Evolutionary conservation across 2,797 vertebrate species (phyloP).

Genomic region (Phalloptychus januarius): DNA sequence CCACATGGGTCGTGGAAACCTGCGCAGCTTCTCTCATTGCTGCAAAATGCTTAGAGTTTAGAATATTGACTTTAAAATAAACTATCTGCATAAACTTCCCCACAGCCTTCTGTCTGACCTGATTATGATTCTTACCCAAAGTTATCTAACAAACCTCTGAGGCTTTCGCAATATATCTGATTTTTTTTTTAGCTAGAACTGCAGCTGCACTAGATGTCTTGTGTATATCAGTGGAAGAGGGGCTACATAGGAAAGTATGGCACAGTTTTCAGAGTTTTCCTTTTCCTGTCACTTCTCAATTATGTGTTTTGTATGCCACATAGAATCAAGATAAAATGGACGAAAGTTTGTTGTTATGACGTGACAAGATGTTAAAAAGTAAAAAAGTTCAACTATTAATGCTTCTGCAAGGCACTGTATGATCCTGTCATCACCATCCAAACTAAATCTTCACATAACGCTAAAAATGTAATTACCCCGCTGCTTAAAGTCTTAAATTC

Average conservation of each 20-base stretch:
- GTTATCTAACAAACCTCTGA: background rate
- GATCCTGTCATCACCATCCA: constrained; percentile 37
- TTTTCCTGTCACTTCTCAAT: background rate
- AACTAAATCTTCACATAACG: constrained; percentile 37
- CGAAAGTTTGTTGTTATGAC: background rate
- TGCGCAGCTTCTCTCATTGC: background rate
- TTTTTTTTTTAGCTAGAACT: background rate
- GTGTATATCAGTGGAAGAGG: background rate
- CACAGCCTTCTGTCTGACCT: background rate
- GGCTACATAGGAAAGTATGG: background rate
- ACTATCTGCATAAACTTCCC: background rate
- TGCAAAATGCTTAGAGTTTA: background rate
- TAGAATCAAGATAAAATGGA: background rate
- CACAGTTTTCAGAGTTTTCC: background rate
- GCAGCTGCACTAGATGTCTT: background rate
- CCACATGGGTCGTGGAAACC: background rate
- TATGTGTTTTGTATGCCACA: background rate
- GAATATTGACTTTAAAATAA: background rate
- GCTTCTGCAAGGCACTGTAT: constrained; percentile 14
- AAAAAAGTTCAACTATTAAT: background rate
- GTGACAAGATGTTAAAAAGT: background rate
- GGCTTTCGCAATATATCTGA: background rate
- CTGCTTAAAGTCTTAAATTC: constrained; percentile 46
- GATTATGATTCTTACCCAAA: background rate
- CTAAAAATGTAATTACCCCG: constrained; percentile 27